Evolutionary conservation across 1,140 invertebrate species (phyloP).

Genomic region (Zaprionus vittiger): DNA sequence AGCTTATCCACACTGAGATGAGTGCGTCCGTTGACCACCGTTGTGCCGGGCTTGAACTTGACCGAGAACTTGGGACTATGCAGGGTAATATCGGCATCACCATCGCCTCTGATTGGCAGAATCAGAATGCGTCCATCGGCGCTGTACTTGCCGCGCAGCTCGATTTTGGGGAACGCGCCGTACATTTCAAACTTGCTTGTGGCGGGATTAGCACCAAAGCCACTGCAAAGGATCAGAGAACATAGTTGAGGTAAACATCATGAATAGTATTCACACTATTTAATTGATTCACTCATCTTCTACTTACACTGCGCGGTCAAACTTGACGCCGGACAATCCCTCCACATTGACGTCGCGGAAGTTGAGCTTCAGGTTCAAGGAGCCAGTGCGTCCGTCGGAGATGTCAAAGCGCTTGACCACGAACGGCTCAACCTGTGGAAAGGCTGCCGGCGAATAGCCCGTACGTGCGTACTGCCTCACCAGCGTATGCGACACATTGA

Average conservation of each 20-base stretch:
- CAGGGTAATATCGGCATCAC: slow-evolving; percentile 78
- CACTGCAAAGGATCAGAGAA: slow-evolving; percentile 40
- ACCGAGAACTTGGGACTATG: slow-evolving; percentile 77
- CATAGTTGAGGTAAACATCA: background rate
- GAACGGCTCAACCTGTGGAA: slow-evolving; percentile 77
- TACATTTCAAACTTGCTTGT: slow-evolving; percentile 83
- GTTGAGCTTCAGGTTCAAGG: slow-evolving; percentile 74
- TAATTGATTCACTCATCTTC: background rate
- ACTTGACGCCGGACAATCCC: slow-evolving; percentile 76
- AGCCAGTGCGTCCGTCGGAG: slow-evolving; percentile 72
- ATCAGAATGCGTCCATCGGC: slow-evolving; percentile 81
- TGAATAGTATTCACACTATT: background rate
- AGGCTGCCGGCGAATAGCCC: slow-evolving; percentile 66
- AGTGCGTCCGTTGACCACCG: slow-evolving; percentile 64
- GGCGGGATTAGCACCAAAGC: slow-evolving; percentile 70
- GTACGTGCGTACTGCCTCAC: slow-evolving; percentile 63
- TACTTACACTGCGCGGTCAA: slow-evolving; percentile 82
- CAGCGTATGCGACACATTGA: slow-evolving; percentile 59
- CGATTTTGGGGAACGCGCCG: slow-evolving; percentile 71
- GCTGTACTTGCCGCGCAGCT: slow-evolving; percentile 73
- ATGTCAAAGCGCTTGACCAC: slow-evolving; percentile 74
- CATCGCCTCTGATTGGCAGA: slow-evolving; percentile 79
- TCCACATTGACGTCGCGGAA: slow-evolving; percentile 77
- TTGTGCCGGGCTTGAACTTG: slow-evolving; percentile 75
- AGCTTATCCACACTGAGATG: slow-evolving; percentile 74